A percentile compares a stretch with the other conserved stretches of the same genome.
phyloP scores from a whole-genome alignment of 1,140 invertebrate genomes.

The Eubasilissa regina region DNA sequence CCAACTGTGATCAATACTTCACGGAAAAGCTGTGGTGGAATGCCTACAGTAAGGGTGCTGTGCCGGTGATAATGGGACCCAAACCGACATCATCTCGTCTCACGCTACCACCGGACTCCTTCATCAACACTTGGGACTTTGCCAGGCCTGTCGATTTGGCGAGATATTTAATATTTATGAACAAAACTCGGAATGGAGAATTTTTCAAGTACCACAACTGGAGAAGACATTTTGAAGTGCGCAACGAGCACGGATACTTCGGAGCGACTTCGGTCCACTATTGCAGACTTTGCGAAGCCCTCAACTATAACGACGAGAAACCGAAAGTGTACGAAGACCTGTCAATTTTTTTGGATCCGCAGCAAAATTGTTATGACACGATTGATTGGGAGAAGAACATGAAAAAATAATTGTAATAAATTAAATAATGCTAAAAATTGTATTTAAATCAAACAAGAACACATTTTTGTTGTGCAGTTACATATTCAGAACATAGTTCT shows the following conservation, averaged over 20 bases:
- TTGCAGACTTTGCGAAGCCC: conserved; percentile 82
- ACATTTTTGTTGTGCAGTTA: no score
- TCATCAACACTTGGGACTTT: conserved; percentile 82
- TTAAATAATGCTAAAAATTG: no score
- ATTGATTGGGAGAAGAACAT: conserved; percentile 20
- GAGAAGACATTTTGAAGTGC: conserved; percentile 75
- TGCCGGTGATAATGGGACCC: conserved; percentile 79
- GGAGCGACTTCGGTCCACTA: conserved; percentile 78
- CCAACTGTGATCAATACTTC: conserved; percentile 76
- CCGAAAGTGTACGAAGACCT: conserved; percentile 71
- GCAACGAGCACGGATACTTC: conserved; percentile 81
- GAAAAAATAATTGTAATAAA: conserved; percentile 25
- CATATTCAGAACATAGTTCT: no score
- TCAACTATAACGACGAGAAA: conserved; percentile 72
- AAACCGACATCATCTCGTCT: conserved; percentile 67
- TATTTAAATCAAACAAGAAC: no score
- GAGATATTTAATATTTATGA: conserved; percentile 74
- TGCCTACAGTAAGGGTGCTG: conserved; percentile 70
- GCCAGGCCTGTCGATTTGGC: conserved; percentile 74
- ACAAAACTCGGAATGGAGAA: conserved; percentile 68
- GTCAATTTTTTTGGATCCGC: conserved; percentile 68
- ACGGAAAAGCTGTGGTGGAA: conserved; percentile 80
- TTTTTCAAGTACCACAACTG: conserved; percentile 79
- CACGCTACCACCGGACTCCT: conserved; percentile 74
- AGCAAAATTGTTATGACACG: conserved; percentile 66